Evolutionary conservation across 2,888 invertebrate species (phyloP).

Genomic region (Meandrusa payeni): DNA sequence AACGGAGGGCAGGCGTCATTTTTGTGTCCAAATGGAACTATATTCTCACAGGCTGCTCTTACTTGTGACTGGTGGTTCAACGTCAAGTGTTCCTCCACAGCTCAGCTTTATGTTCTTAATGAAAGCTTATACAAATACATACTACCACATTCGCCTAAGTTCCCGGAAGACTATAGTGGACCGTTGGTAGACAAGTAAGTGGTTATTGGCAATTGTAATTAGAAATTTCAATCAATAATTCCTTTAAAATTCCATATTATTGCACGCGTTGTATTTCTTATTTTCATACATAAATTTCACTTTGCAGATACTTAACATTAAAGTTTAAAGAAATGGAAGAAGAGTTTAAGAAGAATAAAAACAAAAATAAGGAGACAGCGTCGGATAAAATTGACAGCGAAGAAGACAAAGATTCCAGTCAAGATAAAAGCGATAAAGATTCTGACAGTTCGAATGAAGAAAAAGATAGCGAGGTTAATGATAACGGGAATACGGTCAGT

Average conservation of each 20-base stretch:
- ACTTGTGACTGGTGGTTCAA: slow-evolving; percentile 98
- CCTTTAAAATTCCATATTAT: no score
- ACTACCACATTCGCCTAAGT: slow-evolving; percentile 91
- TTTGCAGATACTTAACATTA: slow-evolving; percentile 85
- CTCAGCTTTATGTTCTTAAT: slow-evolving; percentile 92
- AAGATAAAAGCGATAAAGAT: slow-evolving; percentile 19
- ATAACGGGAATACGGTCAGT: slow-evolving; percentile 41
- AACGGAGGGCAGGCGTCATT: slow-evolving; percentile 95
- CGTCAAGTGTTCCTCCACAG: slow-evolving; percentile 90
- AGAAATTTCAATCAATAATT: background rate
- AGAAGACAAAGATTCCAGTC: slow-evolving; percentile 42
- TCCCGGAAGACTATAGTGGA: slow-evolving; percentile 94
- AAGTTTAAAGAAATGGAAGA: slow-evolving; percentile 94
- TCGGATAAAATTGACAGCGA: slow-evolving; percentile 42
- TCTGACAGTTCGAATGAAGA: slow-evolving; percentile 24
- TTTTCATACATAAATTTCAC: background rate
- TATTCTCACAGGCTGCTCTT: slow-evolving; percentile 93
- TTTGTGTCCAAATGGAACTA: slow-evolving; percentile 93
- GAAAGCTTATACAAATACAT: slow-evolving; percentile 94
- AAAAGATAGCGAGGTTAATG: slow-evolving; percentile 29
- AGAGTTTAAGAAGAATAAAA: slow-evolving; percentile 86
- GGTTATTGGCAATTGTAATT: background rate
- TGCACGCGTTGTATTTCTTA: background rate
- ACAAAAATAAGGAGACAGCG: slow-evolving; percentile 44
- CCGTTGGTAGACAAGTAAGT: slow-evolving; percentile 91